Conservation (phyloP, 1,140 invertebrate genomes). For the Hyposmocoma kahamanoa region DNA sequence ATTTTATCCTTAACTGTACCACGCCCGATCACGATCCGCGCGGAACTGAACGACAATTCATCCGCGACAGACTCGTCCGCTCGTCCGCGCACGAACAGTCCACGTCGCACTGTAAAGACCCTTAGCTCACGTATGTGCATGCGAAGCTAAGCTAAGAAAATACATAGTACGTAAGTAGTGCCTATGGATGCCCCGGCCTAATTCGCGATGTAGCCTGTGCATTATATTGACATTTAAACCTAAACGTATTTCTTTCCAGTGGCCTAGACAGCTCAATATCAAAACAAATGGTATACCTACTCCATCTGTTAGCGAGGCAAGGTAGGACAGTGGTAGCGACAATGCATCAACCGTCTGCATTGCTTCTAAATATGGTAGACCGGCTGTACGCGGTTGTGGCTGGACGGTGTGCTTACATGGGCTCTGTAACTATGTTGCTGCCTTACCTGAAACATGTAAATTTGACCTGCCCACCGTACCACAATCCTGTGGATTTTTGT, state of each 20-base stretch:
- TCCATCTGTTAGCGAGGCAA: conserved; percentile 88
- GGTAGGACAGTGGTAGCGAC: conserved; percentile 94
- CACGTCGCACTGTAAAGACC: too few relatives aligned
- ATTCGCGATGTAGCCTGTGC: too few relatives aligned
- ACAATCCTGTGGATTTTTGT: conserved; percentile 95
- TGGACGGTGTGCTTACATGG: conserved; percentile 89
- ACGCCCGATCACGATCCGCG: too few relatives aligned
- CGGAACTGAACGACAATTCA: too few relatives aligned
- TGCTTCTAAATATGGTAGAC: conserved; percentile 92
- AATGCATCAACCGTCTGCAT: conserved; percentile 93
- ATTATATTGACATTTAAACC: too few relatives aligned
- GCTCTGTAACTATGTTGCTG: conserved; percentile 81
- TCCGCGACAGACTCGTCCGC: too few relatives aligned
- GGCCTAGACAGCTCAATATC: conserved; percentile 94
- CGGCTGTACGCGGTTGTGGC: conserved; percentile 88
- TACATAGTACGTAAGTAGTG: too few relatives aligned
- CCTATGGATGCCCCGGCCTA: too few relatives aligned
- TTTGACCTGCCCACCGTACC: conserved; percentile 87
- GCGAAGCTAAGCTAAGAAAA: too few relatives aligned
- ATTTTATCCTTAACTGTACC: too few relatives aligned
- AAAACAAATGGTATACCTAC: conserved; percentile 87
- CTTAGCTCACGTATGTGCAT: too few relatives aligned
- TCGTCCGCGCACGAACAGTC: too few relatives aligned
- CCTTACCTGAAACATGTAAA: conserved; percentile 83
- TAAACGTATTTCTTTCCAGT: conserved; percentile 78